Conservation (phyloP, 1,140 invertebrate species). For the Pogonomyrmex californicus region DNA sequence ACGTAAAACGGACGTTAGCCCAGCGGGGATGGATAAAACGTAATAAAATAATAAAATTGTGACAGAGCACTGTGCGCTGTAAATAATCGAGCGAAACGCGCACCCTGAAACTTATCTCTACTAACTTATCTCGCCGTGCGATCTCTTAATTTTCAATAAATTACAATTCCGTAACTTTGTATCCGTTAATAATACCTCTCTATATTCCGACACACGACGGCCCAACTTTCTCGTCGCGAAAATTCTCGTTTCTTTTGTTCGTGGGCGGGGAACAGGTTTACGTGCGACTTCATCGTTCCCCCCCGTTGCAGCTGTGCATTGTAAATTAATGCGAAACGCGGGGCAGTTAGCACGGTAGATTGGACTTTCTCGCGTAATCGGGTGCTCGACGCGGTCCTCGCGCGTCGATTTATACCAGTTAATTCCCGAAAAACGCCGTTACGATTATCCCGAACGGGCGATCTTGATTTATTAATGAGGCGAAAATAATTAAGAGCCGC, state of each 20-base stretch:
- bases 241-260: constrained; percentile 48
- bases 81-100: constrained; percentile 13
- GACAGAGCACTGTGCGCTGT: not conserved
- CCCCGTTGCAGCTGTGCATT: constrained; percentile 34
- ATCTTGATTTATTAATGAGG: constrained; percentile 74
- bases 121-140: not conserved
- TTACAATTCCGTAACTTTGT: constrained; percentile 35
- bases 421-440: constrained; percentile 54
- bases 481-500: constrained; percentile 72
- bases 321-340: constrained; percentile 43
- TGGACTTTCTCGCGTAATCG: constrained; percentile 50
- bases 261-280: constrained; percentile 25
- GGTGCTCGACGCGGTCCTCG: constrained; percentile 1
- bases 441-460: constrained; percentile 31
- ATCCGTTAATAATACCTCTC: constrained; percentile 30
- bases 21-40: not conserved
- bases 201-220: not conserved
- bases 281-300: not conserved
- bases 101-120: constrained; percentile 9
- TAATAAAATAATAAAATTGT: constrained; percentile 40
- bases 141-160: constrained; percentile 28
- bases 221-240: constrained; percentile 12
- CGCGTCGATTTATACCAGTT: constrained; percentile 48
- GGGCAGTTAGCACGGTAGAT: constrained; percentile 27
- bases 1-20: constrained; percentile 15